Evolutionary conservation across 1,140 invertebrate genomes (phyloP), one percentile per base, ranked within the genome.

Genomic region (Colletes latitarsis): DNA sequence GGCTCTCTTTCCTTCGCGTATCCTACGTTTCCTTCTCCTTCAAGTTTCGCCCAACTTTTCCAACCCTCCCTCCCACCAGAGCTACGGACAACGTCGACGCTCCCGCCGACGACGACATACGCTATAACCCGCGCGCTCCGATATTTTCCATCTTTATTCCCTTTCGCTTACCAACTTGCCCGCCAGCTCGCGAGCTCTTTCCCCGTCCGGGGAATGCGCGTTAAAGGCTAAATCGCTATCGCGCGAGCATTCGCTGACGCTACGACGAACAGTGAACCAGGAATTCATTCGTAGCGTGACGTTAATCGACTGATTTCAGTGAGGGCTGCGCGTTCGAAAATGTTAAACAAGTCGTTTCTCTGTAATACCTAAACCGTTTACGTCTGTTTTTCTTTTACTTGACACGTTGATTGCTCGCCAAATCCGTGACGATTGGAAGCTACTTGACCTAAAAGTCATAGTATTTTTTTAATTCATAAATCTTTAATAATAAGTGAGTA

Each of bases 31-130:
- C 82, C 85, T 88, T 85, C 78, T 81, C 88, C 82, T 81, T 73
- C 83, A 88, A 91, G 83, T 90, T 89, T 89, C 77, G 62, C 63
- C 80, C 83, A 90, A 90, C 88, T 91, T 91, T 90, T 89, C 85
- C 82, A 67, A 67, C 74, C 82, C 52, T 77, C 73, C 82, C 39
- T 30, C 9, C 19, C 30, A 57, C 75, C 63, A 58, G n/a, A n/a
- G 57, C 19, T 12, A 85, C 53, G 17, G 57, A 72, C 57, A 63
- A 73, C 77, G 63, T 66, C 81, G 82, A 88, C 82, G 75, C 78
- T 76, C 74, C 85, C 77, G 73, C 30, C 81, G 82, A 77, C 78
- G 82, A 86, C 80, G 82, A 84, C 80, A 86, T 85, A 86, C 80
- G 84, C 66, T 78, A 57, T 78, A 78, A 75, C 46, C 71, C 66